phyloP scores from a whole-genome alignment of 2,113 vertebrate species.

The Crotalus viridis region DNA sequence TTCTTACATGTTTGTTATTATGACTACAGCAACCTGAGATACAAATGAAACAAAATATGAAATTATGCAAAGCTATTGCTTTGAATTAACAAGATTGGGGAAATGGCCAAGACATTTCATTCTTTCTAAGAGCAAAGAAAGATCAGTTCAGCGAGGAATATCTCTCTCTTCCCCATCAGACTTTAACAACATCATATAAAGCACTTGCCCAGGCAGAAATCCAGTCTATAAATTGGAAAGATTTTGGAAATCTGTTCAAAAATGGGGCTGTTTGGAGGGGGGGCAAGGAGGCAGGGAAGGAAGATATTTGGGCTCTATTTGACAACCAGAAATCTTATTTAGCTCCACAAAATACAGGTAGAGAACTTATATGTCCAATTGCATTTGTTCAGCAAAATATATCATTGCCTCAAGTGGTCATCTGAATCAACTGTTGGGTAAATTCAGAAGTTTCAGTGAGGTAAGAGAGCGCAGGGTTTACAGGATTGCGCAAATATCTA shows the following conservation, averaged over 20 bases:
- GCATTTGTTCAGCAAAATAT: background rate
- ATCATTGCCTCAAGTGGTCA: background rate
- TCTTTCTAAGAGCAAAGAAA: conserved; percentile 4
- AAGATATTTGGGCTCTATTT: background rate
- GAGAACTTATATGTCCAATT: background rate
- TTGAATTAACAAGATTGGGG: background rate
- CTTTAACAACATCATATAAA: background rate
- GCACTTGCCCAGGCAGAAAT: background rate
- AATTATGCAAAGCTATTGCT: conserved; percentile 19
- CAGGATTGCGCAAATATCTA: background rate
- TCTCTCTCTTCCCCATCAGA: background rate
- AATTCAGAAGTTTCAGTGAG: background rate
- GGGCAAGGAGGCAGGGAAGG: background rate
- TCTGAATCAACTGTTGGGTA: background rate
- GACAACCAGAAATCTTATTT: background rate
- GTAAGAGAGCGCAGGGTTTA: background rate
- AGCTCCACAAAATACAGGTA: background rate
- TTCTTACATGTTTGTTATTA: conserved; percentile 12
- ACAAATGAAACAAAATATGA: conserved; percentile 26
- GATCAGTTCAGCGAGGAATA: background rate
- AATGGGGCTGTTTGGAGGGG: background rate
- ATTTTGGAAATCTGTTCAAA: background rate
- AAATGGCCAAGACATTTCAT: background rate
- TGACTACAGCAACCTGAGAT: background rate
- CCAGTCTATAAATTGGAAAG: background rate